Evolutionary conservation across 64 coral and sea anemone genomes (phyloP).

Genomic region (Astreopora myriophthalma): DNA sequence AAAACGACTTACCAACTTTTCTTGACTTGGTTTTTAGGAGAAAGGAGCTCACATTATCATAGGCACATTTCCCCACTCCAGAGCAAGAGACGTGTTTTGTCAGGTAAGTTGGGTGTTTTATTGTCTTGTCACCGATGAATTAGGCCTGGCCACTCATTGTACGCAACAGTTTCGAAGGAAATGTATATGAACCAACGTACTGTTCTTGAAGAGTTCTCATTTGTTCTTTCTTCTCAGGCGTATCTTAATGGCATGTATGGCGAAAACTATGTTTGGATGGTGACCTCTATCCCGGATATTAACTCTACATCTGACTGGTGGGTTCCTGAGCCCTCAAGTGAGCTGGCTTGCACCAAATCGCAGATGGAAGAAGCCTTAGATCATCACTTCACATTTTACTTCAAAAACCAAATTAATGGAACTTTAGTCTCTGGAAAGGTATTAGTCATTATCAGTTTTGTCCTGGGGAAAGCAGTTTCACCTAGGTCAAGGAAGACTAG

Average conservation of each 20-base stretch:
- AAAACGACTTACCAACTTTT: background rate
- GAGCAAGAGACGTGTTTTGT: slow-evolving; percentile 40
- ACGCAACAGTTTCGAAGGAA: no score
- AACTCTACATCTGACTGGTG: slow-evolving; percentile 43
- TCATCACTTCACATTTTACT: slow-evolving; percentile 34
- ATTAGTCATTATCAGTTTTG: background rate
- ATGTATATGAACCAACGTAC: no score
- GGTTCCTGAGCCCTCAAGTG: background rate
- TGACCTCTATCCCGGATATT: slow-evolving; percentile 17
- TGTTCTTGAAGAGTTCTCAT: no score
- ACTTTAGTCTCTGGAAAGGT: slow-evolving; percentile 43
- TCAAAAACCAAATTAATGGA: slow-evolving; percentile 17
- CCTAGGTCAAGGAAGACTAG: no score
- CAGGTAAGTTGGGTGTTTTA: background rate
- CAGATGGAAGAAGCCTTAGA: slow-evolving; percentile 37
- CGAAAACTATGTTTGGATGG: slow-evolving; percentile 27
- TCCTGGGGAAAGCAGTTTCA: no score
- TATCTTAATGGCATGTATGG: slow-evolving; percentile 30
- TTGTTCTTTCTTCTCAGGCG: background rate
- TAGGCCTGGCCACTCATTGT: no score
- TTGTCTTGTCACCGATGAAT: no score
- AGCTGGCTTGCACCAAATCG: background rate
- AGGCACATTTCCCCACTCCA: slow-evolving; percentile 29
- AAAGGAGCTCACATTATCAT: slow-evolving; percentile 23
- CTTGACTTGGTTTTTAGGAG: background rate